phyloP scores from a whole-genome alignment of 2,888 invertebrate species.

The Boloria selene region DNA sequence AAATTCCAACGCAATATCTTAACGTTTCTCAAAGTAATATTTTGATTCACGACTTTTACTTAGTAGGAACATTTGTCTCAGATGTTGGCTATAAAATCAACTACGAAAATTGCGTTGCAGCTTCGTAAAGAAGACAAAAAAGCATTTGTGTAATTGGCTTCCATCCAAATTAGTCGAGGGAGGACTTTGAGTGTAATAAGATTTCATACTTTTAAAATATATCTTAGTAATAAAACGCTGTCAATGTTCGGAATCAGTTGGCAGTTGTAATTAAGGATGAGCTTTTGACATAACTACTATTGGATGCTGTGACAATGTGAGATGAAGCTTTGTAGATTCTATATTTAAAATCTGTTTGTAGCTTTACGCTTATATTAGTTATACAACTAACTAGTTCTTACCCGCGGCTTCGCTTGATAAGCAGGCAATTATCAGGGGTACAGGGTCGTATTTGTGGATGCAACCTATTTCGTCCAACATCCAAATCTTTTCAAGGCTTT shows the following conservation, averaged over 20 bases:
- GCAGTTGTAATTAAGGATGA: background rate
- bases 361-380: too few relatives aligned
- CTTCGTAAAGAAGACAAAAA: slow-evolving; percentile 56
- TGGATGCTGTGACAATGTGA: too few relatives aligned
- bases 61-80: slow-evolving; percentile 13
- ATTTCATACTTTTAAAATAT: slow-evolving; percentile 76
- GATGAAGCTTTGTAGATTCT: too few relatives aligned
- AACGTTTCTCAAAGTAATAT: slow-evolving; percentile 14
- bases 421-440: too few relatives aligned
- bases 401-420: too few relatives aligned
- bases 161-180: slow-evolving; percentile 49
- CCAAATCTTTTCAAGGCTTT: too few relatives aligned
- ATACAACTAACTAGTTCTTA: too few relatives aligned
- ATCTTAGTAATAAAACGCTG: slow-evolving; percentile 53
- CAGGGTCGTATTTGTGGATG: too few relatives aligned
- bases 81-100: slow-evolving; percentile 43
- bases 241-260: background rate
- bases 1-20: slow-evolving; percentile 6
- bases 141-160: slow-evolving; percentile 38
- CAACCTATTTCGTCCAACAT: too few relatives aligned
- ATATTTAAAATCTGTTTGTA: too few relatives aligned
- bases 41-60: slow-evolving; percentile 12
- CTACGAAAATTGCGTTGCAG: slow-evolving; percentile 59
- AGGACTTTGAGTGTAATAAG: slow-evolving; percentile 67
- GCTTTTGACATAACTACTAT: background rate